Evolutionary conservation across 2,888 invertebrate genomes (phyloP), one percentile per base, ranked within the genome.

Genomic region (Anthrax anthrax): DNA sequence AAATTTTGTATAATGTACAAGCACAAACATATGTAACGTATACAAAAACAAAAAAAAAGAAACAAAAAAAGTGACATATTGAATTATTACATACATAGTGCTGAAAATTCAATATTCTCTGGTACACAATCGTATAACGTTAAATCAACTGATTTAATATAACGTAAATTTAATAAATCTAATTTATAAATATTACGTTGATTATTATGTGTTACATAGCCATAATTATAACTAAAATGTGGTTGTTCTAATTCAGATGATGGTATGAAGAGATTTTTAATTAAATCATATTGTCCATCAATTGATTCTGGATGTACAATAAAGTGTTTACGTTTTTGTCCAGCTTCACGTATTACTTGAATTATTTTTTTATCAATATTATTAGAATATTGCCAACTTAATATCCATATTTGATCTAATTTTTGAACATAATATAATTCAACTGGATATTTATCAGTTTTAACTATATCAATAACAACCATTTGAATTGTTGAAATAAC

Each of bases 51-150:
- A 14, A 27, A 18, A 38, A 17, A 12, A 39, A 14, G 4, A 19
- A 39, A 19, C 19, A 29, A 14, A 18, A 34, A 2, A 32, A 14
- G 10, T 16, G 45, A n/a, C n/a, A n/a, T n/a, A n/a, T n/a, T n/a
- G n/a, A n/a, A n/a, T n/a, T n/a, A n/a, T n/a, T 53, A 72, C 77
- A 76, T 70, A 84, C 84, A 82, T 41, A 83, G 66, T 29, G 82
- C 78, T 2, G 82, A 77, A 65, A 82, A 83, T 60, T 78, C 76
- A 41, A 83, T 72, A 56, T 76, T 71, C 43, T 74, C 71, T 2
- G 84, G 84, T 13, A 81, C 80, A 62, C 84, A 84, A 61, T 80
- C 79, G 66, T 81, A 80, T 3, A 77, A 75, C 4, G 79, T 76
- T 48, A 84, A 70, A 65, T 84, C 83, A 12, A 83, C 76, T 44